Evolutionary conservation across 1,140 invertebrate genomes (phyloP).

Genomic region (silkworm (Bombyx mori)): ASM3026992v2 NC_085124.1:7301001-7301500

Average conservation of each 20-base stretch:
- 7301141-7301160: slow-evolving; percentile 26
- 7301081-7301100: slow-evolving; percentile 53
- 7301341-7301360: too few species aligned
- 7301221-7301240: slow-evolving; percentile 6
- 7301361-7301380: too few species aligned
- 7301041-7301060: slow-evolving; percentile 31
- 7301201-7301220: slow-evolving; percentile 10
- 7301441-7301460: too few species aligned
- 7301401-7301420: too few species aligned
- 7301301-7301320: slow-evolving; percentile 6
- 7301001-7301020: too few species aligned
- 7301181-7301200: slow-evolving; percentile 21
- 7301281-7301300: slow-evolving; percentile 5
- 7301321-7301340: slow-evolving; percentile 1
- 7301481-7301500: too few species aligned
- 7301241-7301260: too few species aligned
- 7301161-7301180: slow-evolving; percentile 27
- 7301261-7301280: background rate
- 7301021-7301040: slow-evolving; percentile 26
- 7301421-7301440: too few species aligned
- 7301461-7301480: too few species aligned
- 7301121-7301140: slow-evolving; percentile 49
- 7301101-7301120: slow-evolving; percentile 39
- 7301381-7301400: too few species aligned
- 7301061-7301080: slow-evolving; percentile 49